Base-by-base conservation (phyloP, 2,797 vertebrate genomes). In the Sphaeramia orbicularis region DNA sequence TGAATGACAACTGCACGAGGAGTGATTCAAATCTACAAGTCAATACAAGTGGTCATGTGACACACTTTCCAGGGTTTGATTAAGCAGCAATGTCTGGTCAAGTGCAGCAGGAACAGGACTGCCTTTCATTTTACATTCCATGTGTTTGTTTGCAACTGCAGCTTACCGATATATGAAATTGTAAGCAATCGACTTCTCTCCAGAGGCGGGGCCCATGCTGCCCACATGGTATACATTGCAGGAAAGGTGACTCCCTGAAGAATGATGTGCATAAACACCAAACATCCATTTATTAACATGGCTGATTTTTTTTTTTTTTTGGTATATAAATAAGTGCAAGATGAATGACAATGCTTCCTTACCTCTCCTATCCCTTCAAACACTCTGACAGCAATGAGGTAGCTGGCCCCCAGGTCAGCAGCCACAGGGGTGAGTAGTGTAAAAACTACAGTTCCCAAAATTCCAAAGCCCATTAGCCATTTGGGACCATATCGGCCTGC, bases 141-240 rank as follows among this genome's bases (percentile, higher is more conserved):
- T 13, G 18, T 27, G 19, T 58, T 24, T 8, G n/a, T 24, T 19
- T 12, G 5, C 59, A 32, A 10, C 80, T 35, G 32, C 32, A 35
- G 9, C 91, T 91, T 80, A 98, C 98, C 98, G 83, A 97, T 95
- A 81, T 98, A 98, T 24, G 96, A 96, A 83, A 98, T 96, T 59
- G 95, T 98, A 74, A 99, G 95, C 66, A 99, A 95, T 43, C 96
- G 93, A 91, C 97, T 99, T 83, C 97, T 96, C 92, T 99, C 98
- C 83, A 99, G 76, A 0, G 98, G 98, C 6, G 98, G 98, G 18
- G 98, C 97, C 98, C 98, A 99, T 0, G 93, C 93, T 1, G 97
- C 95, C 98, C 98, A 99, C 96, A 99, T 98, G 2, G 95, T 95
- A 73, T 98, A 97, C 97, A 99, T 99, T 2, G 98, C 96, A 65